A percentile compares a stretch with the other conserved stretches of the same genome.
Conservation (phyloP, 2,888 invertebrate genomes). For the Pristionchus fissidentatus region DNA sequence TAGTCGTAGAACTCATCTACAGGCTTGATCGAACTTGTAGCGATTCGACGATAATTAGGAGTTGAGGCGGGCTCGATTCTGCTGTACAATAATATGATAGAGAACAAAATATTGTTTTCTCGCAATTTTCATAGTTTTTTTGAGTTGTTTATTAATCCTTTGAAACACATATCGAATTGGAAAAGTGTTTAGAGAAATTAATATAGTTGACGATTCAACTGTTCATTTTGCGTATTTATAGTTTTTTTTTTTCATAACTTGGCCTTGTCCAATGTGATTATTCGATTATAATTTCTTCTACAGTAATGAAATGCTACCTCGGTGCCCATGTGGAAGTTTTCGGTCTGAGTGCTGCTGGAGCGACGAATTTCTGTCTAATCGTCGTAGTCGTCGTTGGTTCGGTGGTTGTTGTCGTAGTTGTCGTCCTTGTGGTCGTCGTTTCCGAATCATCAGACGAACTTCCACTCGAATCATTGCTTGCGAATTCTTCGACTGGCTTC, state of each 20-base stretch:
- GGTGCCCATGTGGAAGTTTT: neutral
- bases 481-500: too few relatives aligned
- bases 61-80: conserved; percentile 3
- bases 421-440: neutral
- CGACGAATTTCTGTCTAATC: neutral
- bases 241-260: too few relatives aligned
- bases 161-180: too few relatives aligned
- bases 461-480: neutral
- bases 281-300: too few relatives aligned
- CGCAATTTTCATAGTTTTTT: too few relatives aligned
- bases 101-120: neutral
- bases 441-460: neutral
- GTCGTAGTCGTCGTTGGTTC: neutral
- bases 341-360: neutral
- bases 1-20: conserved; percentile 41
- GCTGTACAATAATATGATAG: neutral
- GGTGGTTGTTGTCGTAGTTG: neutral
- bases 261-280: too few relatives aligned
- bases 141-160: too few relatives aligned
- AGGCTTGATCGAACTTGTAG: neutral
- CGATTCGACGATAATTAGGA: conserved; percentile 31
- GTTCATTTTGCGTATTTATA: too few relatives aligned
- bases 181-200: too few relatives aligned
- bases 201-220: too few relatives aligned
- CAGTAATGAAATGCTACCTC: too few relatives aligned